These are phyloP conservation scores for Notodonta dromedarius DNA, from an alignment of 2,888 invertebrate genomes.

Conservation along the genomic window DNA sequence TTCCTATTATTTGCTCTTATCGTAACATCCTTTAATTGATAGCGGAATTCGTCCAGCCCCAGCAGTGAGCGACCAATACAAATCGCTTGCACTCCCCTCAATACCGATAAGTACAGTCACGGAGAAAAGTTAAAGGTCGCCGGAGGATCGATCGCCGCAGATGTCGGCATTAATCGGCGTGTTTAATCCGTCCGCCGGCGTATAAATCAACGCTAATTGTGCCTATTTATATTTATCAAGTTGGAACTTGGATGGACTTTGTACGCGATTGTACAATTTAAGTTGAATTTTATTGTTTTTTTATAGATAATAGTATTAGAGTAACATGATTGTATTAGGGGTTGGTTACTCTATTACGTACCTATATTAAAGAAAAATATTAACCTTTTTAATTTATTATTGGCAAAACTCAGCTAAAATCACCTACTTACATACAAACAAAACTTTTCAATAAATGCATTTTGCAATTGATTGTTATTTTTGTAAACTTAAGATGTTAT, in stretches of 20 bases:
- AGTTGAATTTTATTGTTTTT: conserved; percentile 16
- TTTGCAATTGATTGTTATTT: neutral
- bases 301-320: neutral
- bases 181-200: conserved; percentile 72
- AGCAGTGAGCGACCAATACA: conserved; percentile 18
- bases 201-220: conserved; percentile 77
- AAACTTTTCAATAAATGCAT: too few species aligned
- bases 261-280: conserved; percentile 52
- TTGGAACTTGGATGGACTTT: conserved; percentile 54
- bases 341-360: too few species aligned
- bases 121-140: conserved; percentile 76
- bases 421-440: too few species aligned
- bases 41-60: neutral
- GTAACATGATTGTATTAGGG: neutral
- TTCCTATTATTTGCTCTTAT: too few species aligned
- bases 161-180: conserved; percentile 78
- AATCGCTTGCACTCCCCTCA: conserved; percentile 35
- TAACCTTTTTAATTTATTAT: too few species aligned
- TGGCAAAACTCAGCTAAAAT: too few species aligned
- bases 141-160: conserved; percentile 73
- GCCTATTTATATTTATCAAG: conserved; percentile 78
- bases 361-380: too few species aligned
- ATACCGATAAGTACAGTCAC: conserved; percentile 66
- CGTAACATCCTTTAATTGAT: neutral
- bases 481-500: neutral